Evolutionary conservation across 2,113 vertebrate species (phyloP), one percentile per base, ranked within the genome.

Genomic region (Platysteira castanea): DNA sequence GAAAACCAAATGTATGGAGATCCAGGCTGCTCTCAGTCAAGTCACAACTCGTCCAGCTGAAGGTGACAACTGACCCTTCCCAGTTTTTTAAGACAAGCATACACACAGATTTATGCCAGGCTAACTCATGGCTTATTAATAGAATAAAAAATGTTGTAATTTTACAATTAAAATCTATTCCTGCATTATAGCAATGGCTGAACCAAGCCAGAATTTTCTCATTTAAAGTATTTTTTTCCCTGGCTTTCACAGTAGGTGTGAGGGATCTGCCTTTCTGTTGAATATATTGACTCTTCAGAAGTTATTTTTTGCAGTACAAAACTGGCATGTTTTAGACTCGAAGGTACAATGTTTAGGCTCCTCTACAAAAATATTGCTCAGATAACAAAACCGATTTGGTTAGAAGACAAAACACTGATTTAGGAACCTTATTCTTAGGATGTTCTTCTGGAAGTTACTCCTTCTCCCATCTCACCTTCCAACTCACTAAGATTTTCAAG

Each of bases 1-100:
- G 15, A 33, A 52, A 67, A 6, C 2, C 19, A 18, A 71, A 35
- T 0, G 5, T 4, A 3, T 1, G 24, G 33, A 63, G 53, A 47
- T 2, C 20, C 13, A 15, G 30, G 69, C 69, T 84, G 7, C 83
- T 37, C 46, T 3, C 67, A 49, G 82, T 1, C 35, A 28, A 70
- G 84, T 15, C 64, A 15, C 5, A 4, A 6, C 46, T 11, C 1
- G 27, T 10, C 56, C 79, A 33, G 7, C 1, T 10, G 60, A 37
- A 52, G 67, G 83, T 47, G 83, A 50, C 59, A 74, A 11, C 39
- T 54, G 74, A 26, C 60, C 63, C 81, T 64, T 65, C 69, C 65
- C 75, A 3, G 8, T 0, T 39, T 26, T 73, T 27, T 23, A 37
- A 63, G 23, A 17, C 35, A 30, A 82, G 65, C 31, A 26, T 1